phyloP scores from a whole-genome alignment of 2,113 vertebrate genomes.

The Ascaphus truei region DNA sequence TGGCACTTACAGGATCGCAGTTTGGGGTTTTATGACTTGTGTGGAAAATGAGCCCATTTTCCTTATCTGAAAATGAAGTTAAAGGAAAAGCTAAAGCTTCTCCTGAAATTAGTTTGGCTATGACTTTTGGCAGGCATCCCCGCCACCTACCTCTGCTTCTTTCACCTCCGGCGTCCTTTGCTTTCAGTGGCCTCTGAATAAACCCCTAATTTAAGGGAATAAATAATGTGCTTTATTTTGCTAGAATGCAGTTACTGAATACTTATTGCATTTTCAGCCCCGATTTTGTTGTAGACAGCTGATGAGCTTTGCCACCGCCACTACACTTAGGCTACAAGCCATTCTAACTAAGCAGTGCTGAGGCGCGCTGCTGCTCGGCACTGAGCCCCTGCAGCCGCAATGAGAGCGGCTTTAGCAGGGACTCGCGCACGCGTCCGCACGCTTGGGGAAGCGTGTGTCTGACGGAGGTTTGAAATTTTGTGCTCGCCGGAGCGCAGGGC shows the following conservation, averaged over 20 bases:
- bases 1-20: conserved; percentile 26
- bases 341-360: too few relatives aligned
- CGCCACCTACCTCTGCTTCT: not conserved
- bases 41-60: conserved; percentile 31
- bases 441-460: too few relatives aligned
- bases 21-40: conserved; percentile 31
- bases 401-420: too few relatives aligned
- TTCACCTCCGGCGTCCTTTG: not conserved
- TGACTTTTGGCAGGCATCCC: too few relatives aligned
- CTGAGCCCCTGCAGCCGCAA: too few relatives aligned
- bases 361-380: too few relatives aligned
- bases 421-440: too few relatives aligned
- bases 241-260: not conserved
- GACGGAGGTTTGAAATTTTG: too few relatives aligned
- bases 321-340: too few relatives aligned
- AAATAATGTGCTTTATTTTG: conserved; percentile 11
- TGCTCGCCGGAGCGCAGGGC: too few relatives aligned
- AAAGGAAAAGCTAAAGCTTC: not conserved
- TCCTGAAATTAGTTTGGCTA: conserved; percentile 18
- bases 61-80: conserved; percentile 35
- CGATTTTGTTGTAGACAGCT: not conserved
- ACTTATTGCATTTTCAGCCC: conserved; percentile 14
- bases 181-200: not conserved
- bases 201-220: conserved; percentile 1
- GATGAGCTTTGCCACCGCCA: too few relatives aligned